These are phyloP conservation scores for Percopsis transmontana DNA, from an alignment of 2,113 vertebrate species.

Conservation along the genomic window DNA sequence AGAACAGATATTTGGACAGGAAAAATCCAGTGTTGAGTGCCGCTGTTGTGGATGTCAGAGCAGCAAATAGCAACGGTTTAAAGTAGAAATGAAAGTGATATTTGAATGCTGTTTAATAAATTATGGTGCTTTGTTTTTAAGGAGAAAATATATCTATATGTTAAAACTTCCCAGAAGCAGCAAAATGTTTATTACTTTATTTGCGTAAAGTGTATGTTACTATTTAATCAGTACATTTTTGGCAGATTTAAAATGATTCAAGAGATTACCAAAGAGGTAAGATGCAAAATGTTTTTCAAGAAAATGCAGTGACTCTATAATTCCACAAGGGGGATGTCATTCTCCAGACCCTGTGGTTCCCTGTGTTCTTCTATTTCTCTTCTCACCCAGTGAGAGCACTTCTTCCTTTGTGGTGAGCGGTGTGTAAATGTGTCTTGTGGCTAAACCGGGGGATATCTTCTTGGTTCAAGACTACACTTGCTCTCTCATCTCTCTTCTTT, in stretches of 20 bases:
- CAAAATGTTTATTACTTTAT: slow-evolving; percentile 38
- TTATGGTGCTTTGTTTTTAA: slow-evolving; percentile 63
- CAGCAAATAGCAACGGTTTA: slow-evolving; percentile 14
- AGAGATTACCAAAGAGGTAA: slow-evolving; percentile 62
- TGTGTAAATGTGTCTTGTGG: slow-evolving; percentile 62
- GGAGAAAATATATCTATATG: slow-evolving; percentile 7
- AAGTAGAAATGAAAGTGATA: slow-evolving; percentile 22
- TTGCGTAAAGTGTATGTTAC: slow-evolving; percentile 36
- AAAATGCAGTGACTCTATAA: slow-evolving; percentile 46
- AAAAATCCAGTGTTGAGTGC: background rate
- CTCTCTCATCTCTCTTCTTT: slow-evolving; percentile 28
- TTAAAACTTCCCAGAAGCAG: slow-evolving; percentile 34
- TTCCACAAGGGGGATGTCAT: slow-evolving; percentile 55
- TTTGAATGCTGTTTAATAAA: slow-evolving; percentile 51
- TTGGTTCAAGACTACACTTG: slow-evolving; percentile 50
- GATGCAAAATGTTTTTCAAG: slow-evolving; percentile 32
- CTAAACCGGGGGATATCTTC: slow-evolving; percentile 32
- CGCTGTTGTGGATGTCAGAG: slow-evolving; percentile 15
- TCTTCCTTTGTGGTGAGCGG: slow-evolving; percentile 59
- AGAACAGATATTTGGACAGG: background rate
- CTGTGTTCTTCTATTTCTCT: slow-evolving; percentile 26
- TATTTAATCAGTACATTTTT: slow-evolving; percentile 34
- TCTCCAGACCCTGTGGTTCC: slow-evolving; percentile 43
- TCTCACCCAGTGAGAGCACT: slow-evolving; percentile 34
- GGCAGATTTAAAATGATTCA: slow-evolving; percentile 49